Conservation (phyloP, 2,797 vertebrate genomes). For the Phrynocephalus vlangalii region DNA sequence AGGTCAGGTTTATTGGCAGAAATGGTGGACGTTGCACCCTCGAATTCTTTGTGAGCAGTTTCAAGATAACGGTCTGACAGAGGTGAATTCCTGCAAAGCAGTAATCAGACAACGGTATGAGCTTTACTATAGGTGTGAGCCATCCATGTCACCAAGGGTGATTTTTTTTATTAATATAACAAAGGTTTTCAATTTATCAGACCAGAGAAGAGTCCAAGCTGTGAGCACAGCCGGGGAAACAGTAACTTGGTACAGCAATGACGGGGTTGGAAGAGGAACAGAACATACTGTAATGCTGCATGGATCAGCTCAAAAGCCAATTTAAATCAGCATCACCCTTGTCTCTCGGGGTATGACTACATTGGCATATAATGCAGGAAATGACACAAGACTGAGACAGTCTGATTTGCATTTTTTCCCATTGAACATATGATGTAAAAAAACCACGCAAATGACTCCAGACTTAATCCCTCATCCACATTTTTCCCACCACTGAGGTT, state of each 20-base stretch:
- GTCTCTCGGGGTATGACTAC: too few relatives aligned
- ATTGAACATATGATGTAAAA: too few relatives aligned
- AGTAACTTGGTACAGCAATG: background rate
- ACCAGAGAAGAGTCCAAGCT: background rate
- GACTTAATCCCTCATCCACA: too few relatives aligned
- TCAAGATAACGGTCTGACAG: background rate
- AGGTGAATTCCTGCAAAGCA: background rate
- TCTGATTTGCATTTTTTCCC: too few relatives aligned
- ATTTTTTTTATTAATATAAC: background rate
- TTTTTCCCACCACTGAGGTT: too few relatives aligned
- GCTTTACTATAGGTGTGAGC: background rate
- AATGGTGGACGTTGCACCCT: conserved; percentile 9
- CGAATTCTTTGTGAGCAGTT: background rate
- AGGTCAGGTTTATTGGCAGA: background rate
- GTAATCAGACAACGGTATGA: background rate
- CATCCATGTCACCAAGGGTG: background rate
- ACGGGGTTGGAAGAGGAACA: background rate
- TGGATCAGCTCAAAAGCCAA: background rate
- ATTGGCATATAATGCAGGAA: too few relatives aligned
- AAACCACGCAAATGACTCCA: too few relatives aligned
- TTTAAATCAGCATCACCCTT: background rate
- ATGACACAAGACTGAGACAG: too few relatives aligned
- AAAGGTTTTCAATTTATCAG: background rate
- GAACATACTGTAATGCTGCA: background rate
- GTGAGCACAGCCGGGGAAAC: background rate